Base-by-base conservation (phyloP, 2,797 vertebrate genomes). In the Menidia menidia region DNA sequence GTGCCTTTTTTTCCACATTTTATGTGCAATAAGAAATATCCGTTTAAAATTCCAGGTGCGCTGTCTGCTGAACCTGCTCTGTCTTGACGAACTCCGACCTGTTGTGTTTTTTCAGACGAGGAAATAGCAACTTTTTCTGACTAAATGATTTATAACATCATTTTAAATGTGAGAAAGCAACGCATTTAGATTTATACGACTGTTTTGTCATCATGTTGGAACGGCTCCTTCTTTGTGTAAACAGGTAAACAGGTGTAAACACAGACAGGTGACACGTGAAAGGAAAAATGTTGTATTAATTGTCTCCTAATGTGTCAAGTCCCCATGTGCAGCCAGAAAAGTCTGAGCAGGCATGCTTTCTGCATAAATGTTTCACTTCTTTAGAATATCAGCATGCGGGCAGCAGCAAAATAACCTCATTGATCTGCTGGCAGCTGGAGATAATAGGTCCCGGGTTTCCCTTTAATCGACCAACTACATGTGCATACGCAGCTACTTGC, bases 21-120 rank as follows among this genome's bases (percentile, higher is more conserved):
- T 18, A 47, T 18, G n/a, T 47, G 8, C 14, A 47, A 47, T 47
- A 7, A 47, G 25, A 47, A 18, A 47, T 47, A 16, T 47, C 18
- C 16, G 18, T 18, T 47, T 47, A 7, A 47, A 47, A 18, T 18
- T 47, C 45, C 45, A 18, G 16, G 16, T 45, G 42, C 42, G 2
- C 10, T 14, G 4, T 6, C 45, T 47, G 45, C 45, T 47, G 3
- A 57, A 35, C 11, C 13, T 50, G 6, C 18, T 41, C n/a, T n/a
- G n/a, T n/a, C n/a, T 14, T 47, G 16, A 6, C 4, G 50, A 60
- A n/a, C 35, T 16, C 41, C 31, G 54, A 69, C 11, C 58, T 47
- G 30, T 42, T 58, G 39, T 47, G 64, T 54, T 25, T 43, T 48
- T 63, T 63, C 50, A 42, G 35, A 35, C 53, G 11, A 63, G 18